phyloP scores from a whole-genome alignment of 37 sponge, comb jelly and placozoan species.

The Sycon ciliatum region DNA sequence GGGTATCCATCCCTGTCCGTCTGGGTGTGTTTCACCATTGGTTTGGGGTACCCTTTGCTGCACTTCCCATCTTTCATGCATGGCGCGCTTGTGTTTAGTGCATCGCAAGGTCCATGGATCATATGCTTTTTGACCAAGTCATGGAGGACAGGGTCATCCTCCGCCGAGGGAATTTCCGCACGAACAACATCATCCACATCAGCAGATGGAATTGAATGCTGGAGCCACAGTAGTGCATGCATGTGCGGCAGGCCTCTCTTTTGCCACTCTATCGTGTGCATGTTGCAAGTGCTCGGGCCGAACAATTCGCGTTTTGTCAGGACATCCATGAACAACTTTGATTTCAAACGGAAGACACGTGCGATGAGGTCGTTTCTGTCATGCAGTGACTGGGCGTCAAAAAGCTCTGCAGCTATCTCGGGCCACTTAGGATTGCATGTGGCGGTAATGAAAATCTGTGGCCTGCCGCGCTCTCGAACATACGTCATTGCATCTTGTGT shows the following conservation, averaged over 20 bases:
- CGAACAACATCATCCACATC: background rate
- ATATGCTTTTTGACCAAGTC: slow-evolving; percentile 1
- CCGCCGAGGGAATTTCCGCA: slow-evolving; percentile 12
- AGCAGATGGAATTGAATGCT: background rate
- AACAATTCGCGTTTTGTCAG: no score
- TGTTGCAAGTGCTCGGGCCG: no score
- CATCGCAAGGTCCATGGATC: slow-evolving; percentile 19
- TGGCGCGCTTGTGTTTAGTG: slow-evolving; percentile 15
- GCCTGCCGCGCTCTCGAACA: slow-evolving; percentile 32
- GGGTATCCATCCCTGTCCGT: slow-evolving; percentile 39
- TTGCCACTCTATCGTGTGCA: slow-evolving; percentile 51
- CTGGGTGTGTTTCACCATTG: slow-evolving; percentile 15
- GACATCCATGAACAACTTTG: no score
- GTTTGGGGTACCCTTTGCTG: slow-evolving; percentile 37
- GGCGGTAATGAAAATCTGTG: slow-evolving; percentile 34
- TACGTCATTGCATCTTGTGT: slow-evolving; percentile 58
- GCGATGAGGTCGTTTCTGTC: no score
- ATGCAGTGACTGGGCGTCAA: slow-evolving; percentile 26
- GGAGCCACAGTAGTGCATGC: slow-evolving; percentile 28
- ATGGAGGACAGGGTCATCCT: background rate
- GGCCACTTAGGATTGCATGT: slow-evolving; percentile 51
- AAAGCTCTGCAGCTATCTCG: slow-evolving; percentile 36
- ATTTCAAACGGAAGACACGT: no score
- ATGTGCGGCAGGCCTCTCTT: slow-evolving; percentile 47
- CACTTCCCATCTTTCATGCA: slow-evolving; percentile 50